phyloP scores from a whole-genome alignment of 2,797 vertebrate species.

The Adrianichthys oophorus region DNA sequence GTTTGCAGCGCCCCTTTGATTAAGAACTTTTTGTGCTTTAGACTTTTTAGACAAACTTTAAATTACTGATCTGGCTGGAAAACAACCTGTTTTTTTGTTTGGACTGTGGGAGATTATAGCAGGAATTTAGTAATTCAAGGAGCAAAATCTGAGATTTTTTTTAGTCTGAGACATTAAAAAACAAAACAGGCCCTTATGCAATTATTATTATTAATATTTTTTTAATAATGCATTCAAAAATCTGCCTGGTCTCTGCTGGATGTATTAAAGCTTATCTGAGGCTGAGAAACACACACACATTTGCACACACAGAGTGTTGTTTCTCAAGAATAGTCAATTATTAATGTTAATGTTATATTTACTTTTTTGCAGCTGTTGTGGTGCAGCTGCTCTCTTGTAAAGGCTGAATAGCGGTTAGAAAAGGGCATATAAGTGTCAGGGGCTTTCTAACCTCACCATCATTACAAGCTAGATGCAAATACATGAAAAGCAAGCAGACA shows the following conservation, averaged over 20 bases:
- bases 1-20: no score
- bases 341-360: constrained; percentile 23
- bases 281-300: background rate
- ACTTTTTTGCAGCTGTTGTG: constrained; percentile 23
- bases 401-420: constrained; percentile 22
- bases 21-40: no score
- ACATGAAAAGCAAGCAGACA: constrained; percentile 17
- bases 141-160: no score
- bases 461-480: constrained; percentile 23
- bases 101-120: no score
- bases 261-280: constrained; percentile 7
- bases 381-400: constrained; percentile 40
- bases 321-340: constrained; percentile 16
- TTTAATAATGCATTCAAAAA: constrained; percentile 1
- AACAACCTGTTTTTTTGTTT: no score
- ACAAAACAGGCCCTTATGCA: no score
- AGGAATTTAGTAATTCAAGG: no score
- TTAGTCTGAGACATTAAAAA: no score
- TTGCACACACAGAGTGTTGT: background rate
- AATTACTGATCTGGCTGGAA: no score
- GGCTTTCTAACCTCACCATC: constrained; percentile 27
- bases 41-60: no score
- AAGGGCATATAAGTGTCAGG: constrained; percentile 49
- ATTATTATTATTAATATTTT: background rate
- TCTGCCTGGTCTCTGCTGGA: background rate